Percentiles rank a stretch among this genome's conserved stretches.
Evolutionary conservation across 1,140 invertebrate genomes (phyloP).

Genomic region (Saxidomus purpurata): DNA sequence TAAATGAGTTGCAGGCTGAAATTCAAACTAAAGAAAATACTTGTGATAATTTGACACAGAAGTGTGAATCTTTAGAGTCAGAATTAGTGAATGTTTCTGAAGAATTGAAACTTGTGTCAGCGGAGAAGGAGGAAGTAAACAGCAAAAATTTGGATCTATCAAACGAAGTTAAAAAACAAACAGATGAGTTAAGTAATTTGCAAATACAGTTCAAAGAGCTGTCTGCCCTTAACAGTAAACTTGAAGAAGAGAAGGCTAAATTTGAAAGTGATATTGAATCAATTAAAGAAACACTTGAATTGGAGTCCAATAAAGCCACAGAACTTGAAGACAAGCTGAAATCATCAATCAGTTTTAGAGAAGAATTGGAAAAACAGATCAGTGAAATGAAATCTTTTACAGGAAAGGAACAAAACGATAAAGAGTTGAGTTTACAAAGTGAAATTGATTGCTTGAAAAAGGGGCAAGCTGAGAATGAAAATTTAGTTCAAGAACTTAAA

Average conservation of each 20-base stretch:
- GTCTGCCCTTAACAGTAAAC: slow-evolving; percentile 17
- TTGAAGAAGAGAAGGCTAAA: slow-evolving; percentile 42
- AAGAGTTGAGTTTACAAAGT: neutral
- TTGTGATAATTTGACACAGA: neutral
- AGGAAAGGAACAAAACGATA: neutral
- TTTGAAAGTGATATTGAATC: neutral
- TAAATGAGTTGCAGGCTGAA: neutral
- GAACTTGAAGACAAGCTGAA: neutral
- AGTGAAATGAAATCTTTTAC: slow-evolving; percentile 28
- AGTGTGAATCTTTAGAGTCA: slow-evolving; percentile 47
- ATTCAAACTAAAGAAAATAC: slow-evolving; percentile 44
- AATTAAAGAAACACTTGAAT: neutral
- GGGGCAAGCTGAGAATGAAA: neutral
- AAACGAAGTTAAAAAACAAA: neutral
- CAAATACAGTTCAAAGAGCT: neutral
- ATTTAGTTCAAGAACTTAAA: neutral
- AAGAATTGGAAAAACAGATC: neutral
- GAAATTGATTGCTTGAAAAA: neutral
- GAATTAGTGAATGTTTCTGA: slow-evolving; percentile 62
- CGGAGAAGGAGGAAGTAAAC: neutral
- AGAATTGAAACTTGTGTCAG: slow-evolving; percentile 28
- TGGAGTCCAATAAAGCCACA: neutral
- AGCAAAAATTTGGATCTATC: neutral
- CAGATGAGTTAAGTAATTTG: neutral
- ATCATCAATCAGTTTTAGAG: neutral